Evolutionary conservation across 2,888 invertebrate genomes (phyloP), one percentile per base, ranked within the genome.

Genomic region (Andrena praecox): DNA sequence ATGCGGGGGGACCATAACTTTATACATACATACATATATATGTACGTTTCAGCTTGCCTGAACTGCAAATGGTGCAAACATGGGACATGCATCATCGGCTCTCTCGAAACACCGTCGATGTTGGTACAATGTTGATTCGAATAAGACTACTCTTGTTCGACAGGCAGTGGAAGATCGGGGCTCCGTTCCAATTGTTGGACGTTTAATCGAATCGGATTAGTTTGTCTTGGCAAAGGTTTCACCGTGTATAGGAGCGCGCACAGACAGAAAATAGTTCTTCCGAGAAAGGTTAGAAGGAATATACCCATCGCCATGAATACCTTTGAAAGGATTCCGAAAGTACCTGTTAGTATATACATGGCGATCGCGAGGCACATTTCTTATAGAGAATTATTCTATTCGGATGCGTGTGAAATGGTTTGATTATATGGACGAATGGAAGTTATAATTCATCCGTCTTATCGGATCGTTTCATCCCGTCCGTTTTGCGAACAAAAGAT

Each of bases 341-440:
- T 70, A 5, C 89, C 91, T 8, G 89, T 90, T 4, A 89, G 63
- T n/a, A 89, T 35, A 63, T 91, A 91, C 82, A 91, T 80, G 6
- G 84, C 77, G 20, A 91, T 89, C 10, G 91, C 89, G 27, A 91
- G 77, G 70, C 91, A 91, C 91, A 91, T 91, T 64, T 63, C 42
- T 20, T 6, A 20, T 8, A 5, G 24, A 60, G 35, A 31, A 10
- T 20, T 31, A 24, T 50, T n/a, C 2, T 5, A 6, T 60, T n/a
- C 16, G 2, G 12, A 7, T 16, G 27, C 20, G 31, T 20, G 0
- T 31, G 16, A 16, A 60, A 33, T 62, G 8, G 29, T 16, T 29
- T 16, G 59, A 59, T 29, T 16, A n/a, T 60, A 29, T 16, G 16
- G 6, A 60, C 16, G n/a, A 16, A n/a, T n/a, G 5, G 52, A 52